Evolutionary conservation across 2,888 invertebrate species (phyloP), one percentile per base, ranked within the genome.

Genomic region (Lypha dubia): DNA sequence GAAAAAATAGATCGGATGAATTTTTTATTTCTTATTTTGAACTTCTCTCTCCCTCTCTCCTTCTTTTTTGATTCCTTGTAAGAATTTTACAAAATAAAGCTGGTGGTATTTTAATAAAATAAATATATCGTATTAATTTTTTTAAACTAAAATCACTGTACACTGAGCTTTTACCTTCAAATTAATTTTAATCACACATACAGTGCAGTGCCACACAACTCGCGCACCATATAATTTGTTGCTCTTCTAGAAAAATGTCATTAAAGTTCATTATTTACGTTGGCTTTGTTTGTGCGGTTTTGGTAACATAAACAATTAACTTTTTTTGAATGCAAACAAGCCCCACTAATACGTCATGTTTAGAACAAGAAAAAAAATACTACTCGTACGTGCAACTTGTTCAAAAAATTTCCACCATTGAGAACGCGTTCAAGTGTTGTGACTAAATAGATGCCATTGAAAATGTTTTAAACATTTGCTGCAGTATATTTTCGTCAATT

Each of bases 191-290:
- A 38, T 38, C 20, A 35, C 71, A 63, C 63, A 53, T 44, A 17
- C 20, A n/a, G n/a, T 58, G 17, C 32, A 28, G 24, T 56, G 44
- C 22, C 24, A 38, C 35, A 63, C 35, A 22, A 46, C 53, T 38
- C 9, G 63, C 28, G 11, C 41, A 56, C 41, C 28, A 63, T 58
- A 51, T 79, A 83, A 53, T 70, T 81, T 75, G 76, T 80, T 76
- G 67, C 22, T 75, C 73, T 76, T 62, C 53, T 73, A 73, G 73
- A 77, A 75, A 68, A 71, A 51, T 77, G 74, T 77, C 73, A 51
- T 84, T 81, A 68, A 77, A 84, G 77, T 77, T 70, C 73, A 81
- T 70, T 81, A 77, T 81, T 77, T 71, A 70, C 49, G 44, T 51
- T 73, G 35, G 68, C 62, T n/a, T 79, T 71, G 44, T n/a, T 79